A percentile compares a stretch with the other conserved stretches of the same genome.
Conservation (phyloP, 2,113 vertebrate genomes). For the Chionomys nivalis region DNA sequence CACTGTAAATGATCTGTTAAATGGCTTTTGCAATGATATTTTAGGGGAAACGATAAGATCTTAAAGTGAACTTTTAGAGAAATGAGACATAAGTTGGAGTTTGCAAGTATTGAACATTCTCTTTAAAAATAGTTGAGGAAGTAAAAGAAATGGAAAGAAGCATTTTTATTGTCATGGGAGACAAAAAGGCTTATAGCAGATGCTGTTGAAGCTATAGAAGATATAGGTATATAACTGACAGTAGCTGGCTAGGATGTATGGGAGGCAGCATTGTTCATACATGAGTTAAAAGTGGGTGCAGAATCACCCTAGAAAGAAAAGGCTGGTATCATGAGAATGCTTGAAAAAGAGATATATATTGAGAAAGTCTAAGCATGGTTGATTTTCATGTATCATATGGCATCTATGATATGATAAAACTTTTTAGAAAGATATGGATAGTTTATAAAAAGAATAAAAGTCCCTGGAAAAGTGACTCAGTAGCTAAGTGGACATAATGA, state of each 20-base stretch:
- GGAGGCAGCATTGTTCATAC: not conserved
- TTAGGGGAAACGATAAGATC: conserved; percentile 28
- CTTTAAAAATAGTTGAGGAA: not conserved
- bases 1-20: conserved; percentile 43
- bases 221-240: not conserved
- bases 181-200: not conserved
- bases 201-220: not conserved
- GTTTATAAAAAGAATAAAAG: not conserved
- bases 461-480: not conserved
- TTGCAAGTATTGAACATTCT: conserved; percentile 28
- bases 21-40: conserved; percentile 31
- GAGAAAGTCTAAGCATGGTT: not conserved
- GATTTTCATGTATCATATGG: not conserved
- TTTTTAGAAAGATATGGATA: not conserved
- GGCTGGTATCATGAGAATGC: not conserved
- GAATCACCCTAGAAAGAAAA: not conserved
- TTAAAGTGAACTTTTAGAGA: conserved; percentile 26
- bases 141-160: not conserved
- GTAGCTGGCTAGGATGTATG: too few species aligned
- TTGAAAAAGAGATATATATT: not conserved
- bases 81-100: conserved; percentile 18
- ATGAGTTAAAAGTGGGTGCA: not conserved
- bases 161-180: not conserved
- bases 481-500: too few species aligned
- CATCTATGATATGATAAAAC: not conserved